Conservation (phyloP, 2,797 vertebrate genomes). For the Peromyscus attwateri region DNA sequence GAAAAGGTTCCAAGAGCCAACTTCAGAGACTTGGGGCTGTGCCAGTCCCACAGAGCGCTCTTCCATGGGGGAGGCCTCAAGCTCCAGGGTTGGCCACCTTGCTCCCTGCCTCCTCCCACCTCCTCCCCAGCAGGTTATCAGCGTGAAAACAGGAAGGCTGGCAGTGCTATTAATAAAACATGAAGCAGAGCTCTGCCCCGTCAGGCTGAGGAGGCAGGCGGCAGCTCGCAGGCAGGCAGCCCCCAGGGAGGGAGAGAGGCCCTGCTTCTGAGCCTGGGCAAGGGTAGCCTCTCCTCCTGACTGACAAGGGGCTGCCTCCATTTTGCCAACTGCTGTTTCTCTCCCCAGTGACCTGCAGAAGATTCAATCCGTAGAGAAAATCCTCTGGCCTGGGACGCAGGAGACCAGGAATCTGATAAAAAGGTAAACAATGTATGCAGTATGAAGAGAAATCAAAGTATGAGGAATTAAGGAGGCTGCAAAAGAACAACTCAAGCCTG, state of each 20-base stretch:
- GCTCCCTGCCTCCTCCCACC: slow-evolving; percentile 85
- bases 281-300: background rate
- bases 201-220: slow-evolving; percentile 75
- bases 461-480: background rate
- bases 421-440: background rate
- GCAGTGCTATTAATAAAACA: slow-evolving; percentile 90
- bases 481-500: background rate
- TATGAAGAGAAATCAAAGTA: background rate
- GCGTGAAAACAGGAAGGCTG: slow-evolving; percentile 90
- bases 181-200: slow-evolving; percentile 87
- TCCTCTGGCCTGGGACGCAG: background rate
- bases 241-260: slow-evolving; percentile 30
- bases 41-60: slow-evolving; percentile 67
- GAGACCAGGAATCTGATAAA: slow-evolving; percentile 28
- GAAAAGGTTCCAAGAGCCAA: slow-evolving; percentile 61
- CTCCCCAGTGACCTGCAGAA: slow-evolving; percentile 17
- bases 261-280: background rate
- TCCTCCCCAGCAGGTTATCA: slow-evolving; percentile 88
- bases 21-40: slow-evolving; percentile 75
- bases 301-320: background rate
- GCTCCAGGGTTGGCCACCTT: slow-evolving; percentile 87
- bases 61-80: slow-evolving; percentile 69
- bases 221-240: slow-evolving; percentile 49
- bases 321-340: background rate
- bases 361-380: background rate